Evolutionary conservation across 2,113 vertebrate genomes (phyloP).

Genomic region (Channa argus): DNA sequence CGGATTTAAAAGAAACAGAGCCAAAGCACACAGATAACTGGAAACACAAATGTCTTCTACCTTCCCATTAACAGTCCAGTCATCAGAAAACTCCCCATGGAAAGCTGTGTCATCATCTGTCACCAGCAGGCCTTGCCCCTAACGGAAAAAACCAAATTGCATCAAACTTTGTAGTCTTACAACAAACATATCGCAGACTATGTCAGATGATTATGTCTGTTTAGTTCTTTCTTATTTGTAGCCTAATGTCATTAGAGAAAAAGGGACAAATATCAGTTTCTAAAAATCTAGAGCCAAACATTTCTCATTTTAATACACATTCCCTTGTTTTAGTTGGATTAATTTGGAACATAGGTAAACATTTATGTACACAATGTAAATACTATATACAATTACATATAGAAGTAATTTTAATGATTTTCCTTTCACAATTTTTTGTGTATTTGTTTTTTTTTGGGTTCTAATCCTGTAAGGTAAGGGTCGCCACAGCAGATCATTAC

Average conservation of each 20-base stretch:
- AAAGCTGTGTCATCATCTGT: conserved; percentile 95
- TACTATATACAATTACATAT: too few species aligned
- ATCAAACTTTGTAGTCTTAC: not conserved
- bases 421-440: too few species aligned
- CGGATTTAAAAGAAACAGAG: not conserved
- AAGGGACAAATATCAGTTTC: not conserved
- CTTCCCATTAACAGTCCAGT: conserved; percentile 95
- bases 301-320: too few species aligned
- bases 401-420: too few species aligned
- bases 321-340: too few species aligned
- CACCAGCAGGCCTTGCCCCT: conserved; percentile 92
- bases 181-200: not conserved
- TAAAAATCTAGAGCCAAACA: not conserved
- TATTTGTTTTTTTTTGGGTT: too few species aligned
- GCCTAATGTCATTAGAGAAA: too few species aligned
- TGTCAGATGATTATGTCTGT: not conserved
- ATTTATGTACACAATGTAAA: too few species aligned
- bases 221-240: too few species aligned
- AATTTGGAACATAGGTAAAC: too few species aligned
- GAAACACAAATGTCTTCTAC: conserved; percentile 67
- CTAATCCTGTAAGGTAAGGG: too few species aligned
- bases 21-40: not conserved
- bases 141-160: not conserved
- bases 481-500: too few species aligned
- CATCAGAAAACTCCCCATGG: conserved; percentile 95